These are phyloP conservation scores for Pseudonaja textilis DNA, from an alignment of 2,113 vertebrate genomes.

Conservation along the genomic window DNA sequence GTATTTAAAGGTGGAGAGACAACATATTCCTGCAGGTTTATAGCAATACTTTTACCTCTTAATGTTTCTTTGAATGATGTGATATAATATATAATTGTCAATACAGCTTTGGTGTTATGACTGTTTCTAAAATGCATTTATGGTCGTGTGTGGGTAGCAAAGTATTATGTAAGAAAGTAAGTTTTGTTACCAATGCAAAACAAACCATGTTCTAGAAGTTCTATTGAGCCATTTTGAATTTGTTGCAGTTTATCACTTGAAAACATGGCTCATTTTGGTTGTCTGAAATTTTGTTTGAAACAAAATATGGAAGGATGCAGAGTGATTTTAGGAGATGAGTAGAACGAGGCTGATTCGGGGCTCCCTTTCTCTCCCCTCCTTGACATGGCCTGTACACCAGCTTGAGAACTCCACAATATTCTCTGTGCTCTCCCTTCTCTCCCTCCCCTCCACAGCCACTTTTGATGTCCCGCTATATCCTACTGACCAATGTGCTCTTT, in stretches of 20 bases:
- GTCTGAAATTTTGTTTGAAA: neutral
- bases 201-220: neutral
- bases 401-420: neutral
- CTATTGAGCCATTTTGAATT: neutral
- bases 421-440: neutral
- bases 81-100: neutral
- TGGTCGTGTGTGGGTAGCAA: neutral
- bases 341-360: neutral
- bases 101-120: neutral
- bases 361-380: neutral
- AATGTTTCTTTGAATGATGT: neutral
- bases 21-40: constrained; percentile 97
- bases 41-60: neutral
- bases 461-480: neutral
- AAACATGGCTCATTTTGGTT: neutral
- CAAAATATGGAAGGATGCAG: neutral
- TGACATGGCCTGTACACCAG: neutral
- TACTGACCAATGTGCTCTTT: neutral
- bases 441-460: neutral
- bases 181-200: neutral
- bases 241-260: neutral
- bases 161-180: neutral
- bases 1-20: constrained; percentile 98
- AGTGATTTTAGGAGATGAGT: neutral
- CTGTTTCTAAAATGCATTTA: neutral